Evolutionary conservation across 30 jellyfish, hydroid and myxozoan species (phyloP).

Genomic region (Clytia hemisphaerica): DNA sequence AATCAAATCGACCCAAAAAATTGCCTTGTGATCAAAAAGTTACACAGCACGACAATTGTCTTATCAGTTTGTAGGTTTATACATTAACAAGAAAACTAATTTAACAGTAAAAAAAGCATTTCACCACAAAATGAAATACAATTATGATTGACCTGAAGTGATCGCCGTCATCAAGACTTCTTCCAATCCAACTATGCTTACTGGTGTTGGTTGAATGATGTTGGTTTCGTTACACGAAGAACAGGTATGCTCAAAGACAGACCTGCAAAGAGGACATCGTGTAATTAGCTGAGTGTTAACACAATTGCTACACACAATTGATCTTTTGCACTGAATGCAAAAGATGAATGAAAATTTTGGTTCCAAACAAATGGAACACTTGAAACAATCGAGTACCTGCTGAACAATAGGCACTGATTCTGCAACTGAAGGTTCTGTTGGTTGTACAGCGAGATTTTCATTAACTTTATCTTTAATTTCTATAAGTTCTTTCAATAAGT

Average conservation of each 20-base stretch:
- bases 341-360: not conserved
- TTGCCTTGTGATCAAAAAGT: no score
- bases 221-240: not conserved
- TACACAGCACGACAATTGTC: no score
- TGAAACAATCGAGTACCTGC: not conserved
- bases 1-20: no score
- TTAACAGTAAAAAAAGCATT: no score
- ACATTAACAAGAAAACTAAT: no score
- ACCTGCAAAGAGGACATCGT: not conserved
- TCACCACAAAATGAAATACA: no score
- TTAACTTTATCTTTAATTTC: not conserved
- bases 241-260: not conserved
- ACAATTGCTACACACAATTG: not conserved
- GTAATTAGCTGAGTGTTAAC: not conserved
- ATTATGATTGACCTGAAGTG: no score
- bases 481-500: not conserved
- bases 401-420: not conserved
- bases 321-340: not conserved
- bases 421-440: not conserved
- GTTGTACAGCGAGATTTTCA: not conserved
- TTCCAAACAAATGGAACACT: not conserved
- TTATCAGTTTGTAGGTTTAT: no score
- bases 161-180: not conserved
- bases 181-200: not conserved
- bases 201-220: not conserved